Conservation (phyloP, 1,140 invertebrate species). For the Cylas formicarius region DNA sequence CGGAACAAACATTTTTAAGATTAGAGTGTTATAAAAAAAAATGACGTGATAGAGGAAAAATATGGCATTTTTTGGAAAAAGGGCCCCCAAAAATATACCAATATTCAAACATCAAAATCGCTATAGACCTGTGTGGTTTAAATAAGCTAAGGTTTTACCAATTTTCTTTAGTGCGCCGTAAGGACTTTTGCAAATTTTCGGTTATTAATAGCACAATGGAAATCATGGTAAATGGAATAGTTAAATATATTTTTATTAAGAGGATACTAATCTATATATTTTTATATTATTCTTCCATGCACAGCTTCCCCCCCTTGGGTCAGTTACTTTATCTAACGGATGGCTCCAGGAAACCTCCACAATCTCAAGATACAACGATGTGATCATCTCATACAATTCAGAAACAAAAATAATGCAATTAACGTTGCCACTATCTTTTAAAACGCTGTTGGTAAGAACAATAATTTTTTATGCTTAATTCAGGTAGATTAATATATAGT, state of each 20-base stretch:
- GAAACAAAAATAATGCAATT: conserved; percentile 13
- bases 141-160: too few species aligned
- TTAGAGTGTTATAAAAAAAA: too few species aligned
- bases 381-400: conserved; percentile 9
- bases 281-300: conserved; percentile 2
- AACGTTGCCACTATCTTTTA: conserved; percentile 14
- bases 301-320: conserved; percentile 7
- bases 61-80: too few species aligned
- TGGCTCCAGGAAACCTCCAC: conserved; percentile 21
- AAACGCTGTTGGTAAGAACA: conserved; percentile 17
- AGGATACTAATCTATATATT: background rate
- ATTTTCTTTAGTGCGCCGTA: background rate
- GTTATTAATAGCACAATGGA: too few species aligned
- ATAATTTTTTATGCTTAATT: conserved; percentile 3
- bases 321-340: conserved; percentile 10
- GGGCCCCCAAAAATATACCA: too few species aligned
- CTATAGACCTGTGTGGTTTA: too few species aligned
- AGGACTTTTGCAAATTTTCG: too few species aligned
- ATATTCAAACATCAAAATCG: too few species aligned
- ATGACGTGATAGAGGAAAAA: too few species aligned
- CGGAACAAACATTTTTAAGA: too few species aligned
- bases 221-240: background rate
- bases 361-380: conserved; percentile 8
- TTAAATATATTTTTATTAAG: background rate
- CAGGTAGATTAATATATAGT: background rate